A percentile compares a stretch with the other conserved stretches of the same genome.
These are phyloP conservation scores for Lycorma delicatula DNA, from an alignment of 1,140 invertebrate genomes.

Conservation along the genomic window DNA sequence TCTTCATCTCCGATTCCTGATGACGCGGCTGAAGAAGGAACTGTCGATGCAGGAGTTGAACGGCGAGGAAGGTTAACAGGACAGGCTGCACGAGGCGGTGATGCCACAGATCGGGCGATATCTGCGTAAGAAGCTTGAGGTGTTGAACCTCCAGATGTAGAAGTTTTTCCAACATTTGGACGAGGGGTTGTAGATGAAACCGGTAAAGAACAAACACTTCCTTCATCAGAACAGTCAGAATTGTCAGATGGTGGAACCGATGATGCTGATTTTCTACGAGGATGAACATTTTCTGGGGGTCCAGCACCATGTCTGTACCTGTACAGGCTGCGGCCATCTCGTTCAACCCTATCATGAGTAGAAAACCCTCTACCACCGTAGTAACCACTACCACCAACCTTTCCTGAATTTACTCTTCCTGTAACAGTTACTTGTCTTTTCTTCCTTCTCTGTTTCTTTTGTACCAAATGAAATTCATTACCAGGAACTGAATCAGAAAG, in stretches of 20 bases:
- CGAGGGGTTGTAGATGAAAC: conserved; percentile 45
- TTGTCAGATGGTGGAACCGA: conserved; percentile 60
- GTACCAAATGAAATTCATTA: conserved; percentile 58
- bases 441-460: conserved; percentile 60
- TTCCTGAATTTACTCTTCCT: background rate
- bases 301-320: conserved; percentile 18
- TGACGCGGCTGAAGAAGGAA: background rate
- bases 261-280: conserved; percentile 44
- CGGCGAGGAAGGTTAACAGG: background rate
- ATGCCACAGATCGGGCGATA: conserved; percentile 42
- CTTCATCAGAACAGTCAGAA: conserved; percentile 60
- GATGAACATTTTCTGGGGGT: conserved; percentile 23
- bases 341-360: conserved; percentile 1
- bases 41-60: background rate
- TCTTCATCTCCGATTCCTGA: background rate
- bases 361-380: conserved; percentile 6
- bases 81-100: conserved; percentile 2
- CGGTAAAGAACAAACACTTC: conserved; percentile 63
- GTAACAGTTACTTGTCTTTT: conserved; percentile 9
- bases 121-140: conserved; percentile 66
- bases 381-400: background rate
- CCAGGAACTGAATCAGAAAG: conserved; percentile 6
- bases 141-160: conserved; percentile 39
- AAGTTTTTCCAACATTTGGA: conserved; percentile 28
- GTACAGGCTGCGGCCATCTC: conserved; percentile 9